Evolutionary conservation across 2,113 vertebrate species (phyloP), one percentile per base, ranked within the genome.

Genomic region (Raja brachyura): DNA sequence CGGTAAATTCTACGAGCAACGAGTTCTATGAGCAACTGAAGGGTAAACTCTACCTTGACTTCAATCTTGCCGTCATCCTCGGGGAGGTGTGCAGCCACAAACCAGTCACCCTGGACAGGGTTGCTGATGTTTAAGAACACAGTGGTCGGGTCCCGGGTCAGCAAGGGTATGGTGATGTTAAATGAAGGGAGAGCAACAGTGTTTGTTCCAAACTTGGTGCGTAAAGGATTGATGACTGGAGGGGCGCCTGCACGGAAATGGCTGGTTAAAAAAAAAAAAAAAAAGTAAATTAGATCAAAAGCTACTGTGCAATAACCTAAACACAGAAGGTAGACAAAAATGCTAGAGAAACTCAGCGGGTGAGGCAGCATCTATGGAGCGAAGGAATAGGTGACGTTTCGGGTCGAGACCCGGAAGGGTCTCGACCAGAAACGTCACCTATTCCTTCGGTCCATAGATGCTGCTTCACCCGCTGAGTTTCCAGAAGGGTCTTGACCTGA

Each of bases 41-140:
- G 2, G 28, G 39, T 54, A 54, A 22, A 48, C 54, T 75, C 59
- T 70, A 99, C 98, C 98, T 99, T 98, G 93, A 99, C 96, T 94
- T 98, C 96, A 7, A 99, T 99, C 95, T 97, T 98, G 20, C 98
- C 97, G 0, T 97, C 96, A 3, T 98, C 96, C 93, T 97, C 95
- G 0, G 99, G 98, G 93, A 99, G 96, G 93, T 99, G 98, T 25
- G 98, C 98, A 0, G 96, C 98, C 0, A 99, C 93, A 86, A 97
- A 99, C 99, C 99, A 99, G 93, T 97, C 97, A 0, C 99, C 99
- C 0, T 98, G 95, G 0, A 97, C 96, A 0, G 99, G 99, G 79
- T 95, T 95, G 63, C 97, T 96, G 93, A 99, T 25, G 20, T 98
- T 99, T 56, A 99, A 93, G 0, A 97, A 96, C 5, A 96, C 94